Conservation (phyloP, 2,797 vertebrate genomes). For the Paramormyrops hopkinsi region DNA sequence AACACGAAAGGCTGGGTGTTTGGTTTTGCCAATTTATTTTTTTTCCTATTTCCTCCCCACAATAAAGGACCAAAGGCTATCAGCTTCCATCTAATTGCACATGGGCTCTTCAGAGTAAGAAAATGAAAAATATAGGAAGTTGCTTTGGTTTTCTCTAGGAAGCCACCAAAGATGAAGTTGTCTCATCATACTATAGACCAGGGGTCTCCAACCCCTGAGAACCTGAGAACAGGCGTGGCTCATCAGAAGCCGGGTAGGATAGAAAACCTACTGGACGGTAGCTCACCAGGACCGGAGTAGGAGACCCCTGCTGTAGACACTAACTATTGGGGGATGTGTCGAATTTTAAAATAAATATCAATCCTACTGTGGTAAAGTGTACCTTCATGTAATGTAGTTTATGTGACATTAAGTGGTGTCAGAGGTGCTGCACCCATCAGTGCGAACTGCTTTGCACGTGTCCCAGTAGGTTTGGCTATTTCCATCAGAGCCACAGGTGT, state of each 20-base stretch:
- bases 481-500: neutral
- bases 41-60: slow-evolving; percentile 26
- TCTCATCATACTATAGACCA: slow-evolving; percentile 55
- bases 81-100: slow-evolving; percentile 63
- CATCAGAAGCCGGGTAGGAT: too few relatives aligned
- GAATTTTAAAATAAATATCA: neutral
- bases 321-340: neutral
- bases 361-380: neutral
- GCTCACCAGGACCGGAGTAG: too few relatives aligned
- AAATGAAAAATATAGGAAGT: slow-evolving; percentile 72
- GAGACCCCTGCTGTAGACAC: neutral
- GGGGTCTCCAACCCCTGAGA: too few relatives aligned
- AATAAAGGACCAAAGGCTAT: slow-evolving; percentile 49
- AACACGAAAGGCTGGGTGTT: slow-evolving; percentile 47
- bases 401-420: neutral
- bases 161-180: slow-evolving; percentile 67
- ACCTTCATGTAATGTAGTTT: neutral
- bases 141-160: slow-evolving; percentile 71
- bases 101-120: slow-evolving; percentile 61
- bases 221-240: too few relatives aligned
- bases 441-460: neutral
- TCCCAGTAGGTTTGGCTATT: neutral
- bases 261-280: too few relatives aligned
- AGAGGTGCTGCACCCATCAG: neutral
- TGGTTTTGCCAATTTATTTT: slow-evolving; percentile 37